Base-by-base conservation (phyloP, 2,888 invertebrate species). In the Hoplodrina ambigua region DNA sequence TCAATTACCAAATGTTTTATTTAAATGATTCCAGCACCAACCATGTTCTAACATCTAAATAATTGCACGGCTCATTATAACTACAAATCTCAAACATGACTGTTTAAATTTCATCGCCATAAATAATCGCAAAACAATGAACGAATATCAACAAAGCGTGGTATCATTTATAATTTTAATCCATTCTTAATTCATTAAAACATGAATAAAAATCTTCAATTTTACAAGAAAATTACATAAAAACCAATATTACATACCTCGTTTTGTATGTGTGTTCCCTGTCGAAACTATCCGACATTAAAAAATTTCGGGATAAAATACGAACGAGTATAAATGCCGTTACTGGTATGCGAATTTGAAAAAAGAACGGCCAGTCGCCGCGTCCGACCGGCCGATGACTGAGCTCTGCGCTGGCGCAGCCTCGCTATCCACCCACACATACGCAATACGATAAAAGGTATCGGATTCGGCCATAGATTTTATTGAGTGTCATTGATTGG, bases 351-450 rank as follows among this genome's bases (percentile, higher is more conserved):
- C 74, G 62, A 76, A 84, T 86, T 87, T 70, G 68, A 87, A 88
- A 86, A 86, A 85, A 81, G 88, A 89, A 88, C 91, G 90, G 89
- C 87, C 90, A 86, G 85, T 88, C 89, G 88, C 87, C 87, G 87
- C 81, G 88, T 86, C 86, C 87, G 84, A 88, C 90, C 91, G 92
- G 90, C 88, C 90, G 92, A 91, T 91, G 93, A 94, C 94, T 94
- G 94, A 82, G 82, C 77, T 81, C 80, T 80, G 87, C 88, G 89
- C 87, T 64, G 73, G 82, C 91, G 88, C 90, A 87, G 82, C 86
- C 85, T 83, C 85, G 82, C 73, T 81, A 75, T 81, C 78, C 84
- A 85, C 88, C 55, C 87, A 87, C 89, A 87, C 88, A 86, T 80
- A 73, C 85, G 82, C 80, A 75, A 67, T 60, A 75, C 86, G 85